Conservation (phyloP, 23 tunicate genomes). For the Halocynthia roretzi region DNA sequence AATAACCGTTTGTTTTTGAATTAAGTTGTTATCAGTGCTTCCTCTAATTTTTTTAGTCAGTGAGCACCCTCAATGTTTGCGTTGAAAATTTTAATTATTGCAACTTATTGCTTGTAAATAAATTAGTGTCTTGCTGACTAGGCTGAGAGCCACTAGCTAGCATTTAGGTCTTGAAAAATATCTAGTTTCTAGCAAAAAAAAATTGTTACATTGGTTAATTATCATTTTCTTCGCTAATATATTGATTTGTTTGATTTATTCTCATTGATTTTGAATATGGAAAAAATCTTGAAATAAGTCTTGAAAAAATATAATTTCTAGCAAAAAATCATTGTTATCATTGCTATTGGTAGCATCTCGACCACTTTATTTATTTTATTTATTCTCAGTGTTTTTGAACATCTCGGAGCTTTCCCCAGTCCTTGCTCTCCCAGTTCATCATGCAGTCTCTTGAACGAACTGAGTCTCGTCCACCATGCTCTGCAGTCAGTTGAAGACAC, state of each 20-base stretch:
- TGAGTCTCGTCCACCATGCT: constrained; percentile 48
- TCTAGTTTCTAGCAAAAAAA: too few species aligned
- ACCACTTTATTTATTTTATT: background rate
- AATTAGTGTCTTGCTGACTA: too few species aligned
- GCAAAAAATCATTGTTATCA: too few species aligned
- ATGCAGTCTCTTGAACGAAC: constrained; percentile 74
- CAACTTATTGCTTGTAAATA: background rate
- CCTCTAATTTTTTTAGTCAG: background rate
- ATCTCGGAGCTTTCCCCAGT: constrained; percentile 76
- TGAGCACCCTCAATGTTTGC: background rate
- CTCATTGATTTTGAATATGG: too few species aligned
- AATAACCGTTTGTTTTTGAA: background rate
- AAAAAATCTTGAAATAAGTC: too few species aligned
- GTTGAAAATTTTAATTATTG: background rate
- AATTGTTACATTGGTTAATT: too few species aligned
- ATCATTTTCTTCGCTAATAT: too few species aligned
- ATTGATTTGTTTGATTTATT: too few species aligned
- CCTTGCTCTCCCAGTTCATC: constrained; percentile 78
- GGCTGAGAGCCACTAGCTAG: too few species aligned
- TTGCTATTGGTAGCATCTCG: too few species aligned
- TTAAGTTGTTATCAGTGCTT: background rate
- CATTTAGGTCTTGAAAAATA: too few species aligned
- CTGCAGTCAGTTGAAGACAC: background rate
- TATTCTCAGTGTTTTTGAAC: constrained; percentile 64
- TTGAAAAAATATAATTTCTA: too few species aligned